phyloP scores from a whole-genome alignment of 2,797 vertebrate genomes.

The Phoebastria nigripes region DNA sequence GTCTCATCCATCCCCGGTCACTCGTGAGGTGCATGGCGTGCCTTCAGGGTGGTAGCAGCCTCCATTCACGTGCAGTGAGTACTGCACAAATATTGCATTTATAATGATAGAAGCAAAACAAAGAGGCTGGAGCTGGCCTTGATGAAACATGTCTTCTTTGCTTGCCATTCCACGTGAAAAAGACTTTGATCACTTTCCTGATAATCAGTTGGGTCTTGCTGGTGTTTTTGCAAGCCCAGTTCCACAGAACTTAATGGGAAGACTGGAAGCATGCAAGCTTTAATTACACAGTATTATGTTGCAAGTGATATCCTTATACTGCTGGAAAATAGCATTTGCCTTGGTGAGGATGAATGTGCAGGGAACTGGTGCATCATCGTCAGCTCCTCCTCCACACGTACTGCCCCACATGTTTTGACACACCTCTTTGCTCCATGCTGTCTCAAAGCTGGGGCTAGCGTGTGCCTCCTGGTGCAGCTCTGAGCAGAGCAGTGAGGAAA shows the following conservation, averaged over 20 bases:
- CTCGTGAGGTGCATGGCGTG: rapidly evolving
- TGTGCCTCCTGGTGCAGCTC: not conserved
- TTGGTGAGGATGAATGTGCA: not conserved
- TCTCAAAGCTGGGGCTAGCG: not conserved
- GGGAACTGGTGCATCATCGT: not conserved
- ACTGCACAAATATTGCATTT: not conserved
- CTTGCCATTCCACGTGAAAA: not conserved
- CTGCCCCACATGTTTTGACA: not conserved
- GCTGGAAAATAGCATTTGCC: not conserved
- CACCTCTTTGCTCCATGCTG: not conserved
- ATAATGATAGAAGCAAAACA: not conserved
- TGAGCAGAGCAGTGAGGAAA: not conserved
- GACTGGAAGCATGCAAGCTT: not conserved
- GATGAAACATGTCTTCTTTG: not conserved
- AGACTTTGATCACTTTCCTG: not conserved
- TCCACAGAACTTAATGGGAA: not conserved
- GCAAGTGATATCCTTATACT: not conserved
- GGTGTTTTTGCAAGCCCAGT: not conserved
- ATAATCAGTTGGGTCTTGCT: not conserved
- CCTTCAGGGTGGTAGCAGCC: not conserved
- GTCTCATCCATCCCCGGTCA: not conserved
- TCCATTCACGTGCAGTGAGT: not conserved
- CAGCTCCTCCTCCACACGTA: not conserved
- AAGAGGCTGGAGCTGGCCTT: not conserved
- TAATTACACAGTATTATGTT: not conserved